A percentile compares a stretch with the other conserved stretches of the same genome.
Conservation (phyloP, 1,140 invertebrate genomes). For the Acromyrmex charruanus region DNA sequence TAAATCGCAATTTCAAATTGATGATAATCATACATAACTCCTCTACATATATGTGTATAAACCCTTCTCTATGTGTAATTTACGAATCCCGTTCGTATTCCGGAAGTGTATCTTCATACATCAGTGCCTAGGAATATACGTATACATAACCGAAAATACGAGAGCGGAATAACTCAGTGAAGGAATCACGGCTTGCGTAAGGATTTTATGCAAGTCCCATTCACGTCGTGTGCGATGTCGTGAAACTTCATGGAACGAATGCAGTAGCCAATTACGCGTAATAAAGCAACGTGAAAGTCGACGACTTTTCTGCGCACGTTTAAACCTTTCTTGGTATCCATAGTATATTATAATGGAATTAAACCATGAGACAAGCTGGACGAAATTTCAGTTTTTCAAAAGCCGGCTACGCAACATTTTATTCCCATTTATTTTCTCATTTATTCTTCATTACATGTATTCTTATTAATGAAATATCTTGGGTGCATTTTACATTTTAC, state of each 20-base stretch:
- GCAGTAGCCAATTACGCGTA: slow-evolving; percentile 65
- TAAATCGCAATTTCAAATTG: background rate
- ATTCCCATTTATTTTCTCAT: background rate
- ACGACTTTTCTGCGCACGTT: slow-evolving; percentile 56
- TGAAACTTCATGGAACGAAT: slow-evolving; percentile 58
- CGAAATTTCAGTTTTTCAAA: slow-evolving; percentile 13
- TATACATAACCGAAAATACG: slow-evolving; percentile 53
- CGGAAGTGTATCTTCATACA: slow-evolving; percentile 28
- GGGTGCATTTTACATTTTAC: background rate
- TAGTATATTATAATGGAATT: slow-evolving; percentile 7
- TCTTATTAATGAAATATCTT: background rate
- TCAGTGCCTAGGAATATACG: background rate
- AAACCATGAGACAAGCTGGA: slow-evolving; percentile 19
- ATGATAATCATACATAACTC: background rate
- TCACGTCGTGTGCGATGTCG: slow-evolving; percentile 56
- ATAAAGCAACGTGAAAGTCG: slow-evolving; percentile 73
- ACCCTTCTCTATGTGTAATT: background rate
- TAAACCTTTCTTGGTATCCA: slow-evolving; percentile 28
- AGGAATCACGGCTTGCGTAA: slow-evolving; percentile 33
- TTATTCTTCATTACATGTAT: background rate
- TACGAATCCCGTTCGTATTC: background rate
- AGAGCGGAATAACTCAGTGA: slow-evolving; percentile 28
- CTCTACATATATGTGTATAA: too few species aligned
- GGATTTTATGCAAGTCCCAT: slow-evolving; percentile 68
- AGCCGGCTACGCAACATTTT: background rate